A percentile compares a stretch with the other conserved stretches of the same genome.
Evolutionary conservation across 2,113 vertebrate species (phyloP).

Genomic region (Gasterosteus aculeatus): DNA sequence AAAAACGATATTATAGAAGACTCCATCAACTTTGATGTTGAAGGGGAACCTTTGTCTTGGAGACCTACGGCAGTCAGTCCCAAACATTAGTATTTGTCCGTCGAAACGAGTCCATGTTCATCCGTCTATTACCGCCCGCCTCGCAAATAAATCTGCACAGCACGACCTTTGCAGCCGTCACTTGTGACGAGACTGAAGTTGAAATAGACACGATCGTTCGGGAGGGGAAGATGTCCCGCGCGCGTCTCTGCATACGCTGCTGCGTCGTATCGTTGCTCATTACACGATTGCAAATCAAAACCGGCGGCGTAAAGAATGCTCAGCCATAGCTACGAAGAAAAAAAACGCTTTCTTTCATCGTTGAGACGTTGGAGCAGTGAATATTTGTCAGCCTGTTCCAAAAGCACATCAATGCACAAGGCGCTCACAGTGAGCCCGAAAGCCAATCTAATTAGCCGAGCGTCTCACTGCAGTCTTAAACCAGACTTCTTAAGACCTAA

Average conservation of each 20-base stretch:
- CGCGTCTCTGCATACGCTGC: not conserved
- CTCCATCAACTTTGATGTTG: not conserved
- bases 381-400: constrained; percentile 64
- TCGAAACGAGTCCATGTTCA: constrained; percentile 6
- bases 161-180: constrained; percentile 58
- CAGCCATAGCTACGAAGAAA: constrained; percentile 4
- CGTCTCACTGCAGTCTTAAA: constrained; percentile 62
- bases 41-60: not conserved
- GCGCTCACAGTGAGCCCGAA: constrained; percentile 53
- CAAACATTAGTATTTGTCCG: not conserved
- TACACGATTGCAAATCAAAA: constrained; percentile 29
- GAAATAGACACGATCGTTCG: constrained; percentile 22
- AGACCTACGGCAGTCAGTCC: not conserved
- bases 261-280: constrained; percentile 10
- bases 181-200: constrained; percentile 44
- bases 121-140: constrained; percentile 8
- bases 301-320: constrained; percentile 14
- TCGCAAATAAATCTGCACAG: constrained; percentile 45
- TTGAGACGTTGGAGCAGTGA: constrained; percentile 53
- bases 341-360: constrained; percentile 52
- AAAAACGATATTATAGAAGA: not conserved
- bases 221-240: not conserved
- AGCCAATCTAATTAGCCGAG: constrained; percentile 76
- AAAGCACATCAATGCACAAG: constrained; percentile 65
- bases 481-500: constrained; percentile 68